Evolutionary conservation across 2,113 vertebrate genomes (phyloP), one percentile per base, ranked within the genome.

Genomic region (Chamaetylas fuelleborni): DNA sequence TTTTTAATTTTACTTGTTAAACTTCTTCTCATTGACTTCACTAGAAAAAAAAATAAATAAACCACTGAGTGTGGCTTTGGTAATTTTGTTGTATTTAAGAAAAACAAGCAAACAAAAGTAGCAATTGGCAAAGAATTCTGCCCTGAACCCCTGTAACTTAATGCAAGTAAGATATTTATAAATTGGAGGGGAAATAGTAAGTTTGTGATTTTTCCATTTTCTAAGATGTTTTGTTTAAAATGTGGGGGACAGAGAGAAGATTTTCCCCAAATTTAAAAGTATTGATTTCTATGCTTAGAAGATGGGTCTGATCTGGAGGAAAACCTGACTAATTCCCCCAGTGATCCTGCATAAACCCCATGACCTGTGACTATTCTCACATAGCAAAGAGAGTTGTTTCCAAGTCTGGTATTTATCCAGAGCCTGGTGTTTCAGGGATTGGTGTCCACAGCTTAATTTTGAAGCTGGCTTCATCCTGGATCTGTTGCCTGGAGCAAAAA

Each of bases 1-100:
- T 86, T 97, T 91, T 80, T 47, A 19, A 43, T 96, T 90, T 91
- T 43, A 42, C 42, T 87, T 95, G 38, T 84, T 94, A 86, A 89
- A 38, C 8, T 43, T 14, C 26, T 80, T 47, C 50, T 84, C 25
- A 15, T 23, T 61, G 22, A 33, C 3, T 57, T 40, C 14, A 4
- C 9, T 43, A 19, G 12, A 5, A 11, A 36, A 73, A 53, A 43
- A 23, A 54, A 36, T 1, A 25, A 78, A 74, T 7, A 77, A 70
- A 22, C 5, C 6, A 24, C 8, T 0, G 3, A 42, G 38, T 38
- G 26, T 33, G 13, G 4, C 4, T 50, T 66, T 69, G 26, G 19
- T 53, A 45, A 36, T 60, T 86, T 53, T 47, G 28, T 5, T 54
- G 15, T 47, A 61, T 34, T 82, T 31, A 42, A 69, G 38, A 17